Evolutionary conservation across 2,888 invertebrate species (phyloP).

Genomic region (Archips xylosteana): DNA sequence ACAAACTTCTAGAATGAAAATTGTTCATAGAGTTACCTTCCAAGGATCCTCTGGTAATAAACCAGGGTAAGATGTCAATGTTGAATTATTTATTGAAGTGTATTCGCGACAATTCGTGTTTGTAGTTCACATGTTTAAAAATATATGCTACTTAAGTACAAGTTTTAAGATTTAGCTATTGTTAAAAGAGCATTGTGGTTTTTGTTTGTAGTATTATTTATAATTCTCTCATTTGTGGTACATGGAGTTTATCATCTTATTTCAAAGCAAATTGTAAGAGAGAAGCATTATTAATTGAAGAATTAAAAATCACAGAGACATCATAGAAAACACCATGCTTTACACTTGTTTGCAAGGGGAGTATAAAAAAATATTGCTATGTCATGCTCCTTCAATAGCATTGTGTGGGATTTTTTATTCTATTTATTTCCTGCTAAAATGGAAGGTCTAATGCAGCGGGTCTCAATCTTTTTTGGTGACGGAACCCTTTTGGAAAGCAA

Average conservation of each 20-base stretch:
- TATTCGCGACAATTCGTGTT: neutral
- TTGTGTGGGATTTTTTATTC: neutral
- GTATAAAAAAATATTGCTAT: neutral
- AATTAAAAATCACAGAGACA: neutral
- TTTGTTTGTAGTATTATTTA: neutral
- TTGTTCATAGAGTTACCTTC: neutral
- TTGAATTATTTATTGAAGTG: neutral
- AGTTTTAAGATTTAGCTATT: too few species aligned
- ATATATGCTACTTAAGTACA: too few species aligned
- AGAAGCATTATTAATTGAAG: neutral
- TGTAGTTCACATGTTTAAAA: too few species aligned
- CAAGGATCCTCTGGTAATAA: neutral
- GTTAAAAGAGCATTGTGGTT: neutral
- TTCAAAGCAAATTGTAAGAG: neutral
- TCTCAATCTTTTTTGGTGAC: too few species aligned
- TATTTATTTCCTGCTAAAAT: neutral
- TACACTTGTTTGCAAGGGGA: slow-evolving; percentile 1
- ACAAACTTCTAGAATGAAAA: neutral
- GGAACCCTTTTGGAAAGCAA: too few species aligned
- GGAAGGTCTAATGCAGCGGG: neutral
- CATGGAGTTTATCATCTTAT: neutral
- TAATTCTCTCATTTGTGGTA: too few species aligned
- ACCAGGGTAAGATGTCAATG: neutral
- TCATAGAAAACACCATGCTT: neutral
- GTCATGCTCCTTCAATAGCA: neutral